Conservation (phyloP, 2,797 vertebrate species). For the Iguana delicatissima region DNA sequence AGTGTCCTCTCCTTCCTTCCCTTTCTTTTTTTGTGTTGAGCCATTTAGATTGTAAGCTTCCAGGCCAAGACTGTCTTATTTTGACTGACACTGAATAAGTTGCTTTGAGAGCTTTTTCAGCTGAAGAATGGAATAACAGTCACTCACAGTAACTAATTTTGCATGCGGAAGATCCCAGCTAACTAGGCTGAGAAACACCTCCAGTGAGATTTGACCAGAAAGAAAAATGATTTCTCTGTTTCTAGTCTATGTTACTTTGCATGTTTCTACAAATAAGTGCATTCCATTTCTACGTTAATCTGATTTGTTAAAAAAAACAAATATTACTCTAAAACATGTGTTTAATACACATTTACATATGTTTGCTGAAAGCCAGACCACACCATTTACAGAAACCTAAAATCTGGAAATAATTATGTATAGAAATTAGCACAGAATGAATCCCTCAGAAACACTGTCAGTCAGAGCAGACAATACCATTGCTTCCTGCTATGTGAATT, state of each 20-base stretch:
- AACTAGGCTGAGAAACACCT: background rate
- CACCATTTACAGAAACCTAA: background rate
- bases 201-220: background rate
- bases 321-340: background rate
- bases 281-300: background rate
- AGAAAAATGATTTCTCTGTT: background rate
- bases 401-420: background rate
- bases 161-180: background rate
- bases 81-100: background rate
- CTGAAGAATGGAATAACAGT: background rate
- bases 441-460: background rate
- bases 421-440: background rate
- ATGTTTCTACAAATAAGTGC: background rate
- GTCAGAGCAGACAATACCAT: too few relatives aligned
- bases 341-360: background rate
- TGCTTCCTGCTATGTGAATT: background rate
- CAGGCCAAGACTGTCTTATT: background rate
- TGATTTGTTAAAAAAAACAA: background rate
- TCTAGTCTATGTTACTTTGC: background rate
- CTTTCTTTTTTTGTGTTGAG: background rate
- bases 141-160: background rate
- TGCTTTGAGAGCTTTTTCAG: background rate
- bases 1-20: background rate
- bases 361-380: background rate
- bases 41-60: background rate